phyloP scores from a whole-genome alignment of 2,888 invertebrate species.

The Tolmerus cingulatus region DNA sequence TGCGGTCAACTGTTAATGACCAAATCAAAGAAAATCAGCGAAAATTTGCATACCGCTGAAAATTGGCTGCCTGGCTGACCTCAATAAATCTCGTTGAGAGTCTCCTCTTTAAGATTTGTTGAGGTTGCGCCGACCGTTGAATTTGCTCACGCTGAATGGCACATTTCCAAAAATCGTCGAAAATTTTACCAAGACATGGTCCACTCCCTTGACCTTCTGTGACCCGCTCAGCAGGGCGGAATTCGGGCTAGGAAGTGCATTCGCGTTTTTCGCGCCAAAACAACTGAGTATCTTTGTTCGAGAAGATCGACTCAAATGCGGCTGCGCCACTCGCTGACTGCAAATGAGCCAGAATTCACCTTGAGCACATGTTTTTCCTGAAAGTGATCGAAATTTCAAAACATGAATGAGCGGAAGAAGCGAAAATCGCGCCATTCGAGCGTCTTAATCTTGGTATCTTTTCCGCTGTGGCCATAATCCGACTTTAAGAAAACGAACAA shows the following conservation, averaged over 20 bases:
- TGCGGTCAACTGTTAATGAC: not conserved
- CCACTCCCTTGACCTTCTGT: not conserved
- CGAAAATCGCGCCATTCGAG: not conserved
- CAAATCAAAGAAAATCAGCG: not conserved
- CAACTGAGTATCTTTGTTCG: not conserved
- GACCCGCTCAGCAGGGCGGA: not conserved
- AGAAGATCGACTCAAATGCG: not conserved
- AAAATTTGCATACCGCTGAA: not conserved
- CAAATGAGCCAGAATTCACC: not conserved
- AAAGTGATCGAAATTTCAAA: not conserved
- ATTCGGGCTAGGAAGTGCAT: not conserved
- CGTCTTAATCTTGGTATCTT: not conserved
- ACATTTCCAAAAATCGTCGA: not conserved
- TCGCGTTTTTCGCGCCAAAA: not conserved
- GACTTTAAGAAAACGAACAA: not conserved
- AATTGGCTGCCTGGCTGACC: not conserved
- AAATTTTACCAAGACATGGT: not conserved
- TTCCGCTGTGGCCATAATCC: not conserved
- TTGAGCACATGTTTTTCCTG: not conserved
- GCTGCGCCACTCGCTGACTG: not conserved
- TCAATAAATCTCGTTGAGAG: not conserved
- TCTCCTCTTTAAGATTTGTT: not conserved
- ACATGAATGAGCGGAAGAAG: not conserved
- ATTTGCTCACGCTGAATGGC: not conserved
- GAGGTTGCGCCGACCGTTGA: not conserved